Base-by-base conservation (phyloP, 2,888 invertebrate species). In the Drosophila kambysellisi region DNA sequence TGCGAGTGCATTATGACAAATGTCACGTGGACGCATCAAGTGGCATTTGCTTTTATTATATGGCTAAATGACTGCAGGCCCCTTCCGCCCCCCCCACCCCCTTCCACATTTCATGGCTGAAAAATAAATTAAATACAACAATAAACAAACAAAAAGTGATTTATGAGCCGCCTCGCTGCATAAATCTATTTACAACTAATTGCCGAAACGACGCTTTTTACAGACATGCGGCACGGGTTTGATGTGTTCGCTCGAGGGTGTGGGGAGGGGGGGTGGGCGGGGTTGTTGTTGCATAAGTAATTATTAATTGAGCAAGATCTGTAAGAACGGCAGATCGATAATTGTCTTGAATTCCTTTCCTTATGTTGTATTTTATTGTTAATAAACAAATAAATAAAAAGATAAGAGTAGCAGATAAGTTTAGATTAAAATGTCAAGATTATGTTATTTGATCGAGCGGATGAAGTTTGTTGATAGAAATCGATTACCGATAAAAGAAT, bases 161-260 rank as follows among this genome's bases (percentile, higher is more conserved):
- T 81, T 78, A 81, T 78, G 77, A 63, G 58, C 57, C 35, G 69
- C 32, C 58, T 39, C 69, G 57, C 43, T 57, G 78, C 63, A 71
- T 64, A 83, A 83, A 79, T 83, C 80, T 80, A 87, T 87, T 78
- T 74, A 80, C 74, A 73, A 69, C 68, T 84, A 83, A 83, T 84
- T 82, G 85, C 72, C 74, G 72, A 78, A 84, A 81, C 72, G 80
- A 64, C 70, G 76, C 68, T 69, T 64, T 57, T 60, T 43, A 20
- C 54, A 63, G 62, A 74, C 37, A 64, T 41, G 61, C 69, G 74
- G 74, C 69, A 50, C 30, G 3, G 3, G 37, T 43, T 58, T 76
- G 63, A 77, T 67, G 60, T 70, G 11, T 37, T 30, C 1, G 43
- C 37, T 7, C 25, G 17, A 7, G n/a, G 11, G 4, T 9, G 17